Percentiles rank a stretch among this genome's conserved stretches.
Conservation (phyloP, 2,888 invertebrate genomes). For the Thereva unica region DNA sequence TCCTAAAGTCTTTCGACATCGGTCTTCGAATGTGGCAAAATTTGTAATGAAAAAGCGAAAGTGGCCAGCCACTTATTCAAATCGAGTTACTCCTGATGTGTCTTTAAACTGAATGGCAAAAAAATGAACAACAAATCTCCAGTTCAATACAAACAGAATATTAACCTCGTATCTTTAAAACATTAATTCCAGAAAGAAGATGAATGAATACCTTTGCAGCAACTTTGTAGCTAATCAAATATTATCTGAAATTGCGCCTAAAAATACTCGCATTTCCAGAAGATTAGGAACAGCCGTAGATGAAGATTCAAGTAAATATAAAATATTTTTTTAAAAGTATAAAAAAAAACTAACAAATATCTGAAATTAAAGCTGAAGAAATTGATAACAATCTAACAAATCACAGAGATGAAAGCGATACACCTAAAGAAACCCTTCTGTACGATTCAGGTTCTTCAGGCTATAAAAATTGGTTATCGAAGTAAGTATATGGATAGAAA, state of each 20-base stretch:
- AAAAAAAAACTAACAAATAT: neutral
- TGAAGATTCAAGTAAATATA: slow-evolving; percentile 1
- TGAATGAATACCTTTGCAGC: slow-evolving; percentile 78
- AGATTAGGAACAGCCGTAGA: slow-evolving; percentile 42
- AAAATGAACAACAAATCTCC: no score
- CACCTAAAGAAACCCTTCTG: slow-evolving; percentile 61
- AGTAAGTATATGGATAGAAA: slow-evolving; percentile 59
- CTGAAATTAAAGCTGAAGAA: neutral
- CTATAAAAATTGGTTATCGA: slow-evolving; percentile 76
- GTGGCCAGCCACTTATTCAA: no score
- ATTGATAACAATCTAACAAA: slow-evolving; percentile 8
- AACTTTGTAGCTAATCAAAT: slow-evolving; percentile 76
- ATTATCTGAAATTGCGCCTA: slow-evolving; percentile 64
- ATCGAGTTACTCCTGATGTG: no score
- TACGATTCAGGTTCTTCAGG: slow-evolving; percentile 72
- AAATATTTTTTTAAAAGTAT: neutral
- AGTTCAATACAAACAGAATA: no score
- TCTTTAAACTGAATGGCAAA: no score
- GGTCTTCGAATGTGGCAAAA: no score
- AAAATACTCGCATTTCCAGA: slow-evolving; percentile 37
- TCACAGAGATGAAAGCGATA: slow-evolving; percentile 34
- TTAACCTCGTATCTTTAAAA: slow-evolving; percentile 7
- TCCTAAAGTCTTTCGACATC: no score
- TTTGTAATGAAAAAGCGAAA: no score
- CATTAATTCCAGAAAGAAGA: slow-evolving; percentile 65